A percentile compares a stretch with the other conserved stretches of the same genome.
These are phyloP conservation scores for Dryobates pubescens DNA, from an alignment of 2,797 vertebrate species.

Conservation along the genomic window DNA sequence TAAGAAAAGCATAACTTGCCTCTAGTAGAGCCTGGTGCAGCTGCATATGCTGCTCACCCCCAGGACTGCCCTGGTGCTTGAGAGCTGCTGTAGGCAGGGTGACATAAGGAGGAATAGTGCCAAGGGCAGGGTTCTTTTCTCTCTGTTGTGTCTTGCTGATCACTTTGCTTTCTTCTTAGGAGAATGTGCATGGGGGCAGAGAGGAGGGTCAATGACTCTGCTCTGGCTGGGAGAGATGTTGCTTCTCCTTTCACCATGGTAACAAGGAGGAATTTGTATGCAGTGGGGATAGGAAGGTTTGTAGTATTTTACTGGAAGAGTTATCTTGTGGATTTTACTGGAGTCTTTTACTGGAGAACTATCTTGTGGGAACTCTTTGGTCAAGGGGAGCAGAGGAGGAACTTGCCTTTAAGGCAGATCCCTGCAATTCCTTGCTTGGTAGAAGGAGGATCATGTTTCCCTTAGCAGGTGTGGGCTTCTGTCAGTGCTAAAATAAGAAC, in stretches of 20 bases:
- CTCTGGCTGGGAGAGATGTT: not conserved
- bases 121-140: not conserved
- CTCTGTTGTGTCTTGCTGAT: not conserved
- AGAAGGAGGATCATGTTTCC: not conserved
- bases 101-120: not conserved
- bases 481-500: not conserved
- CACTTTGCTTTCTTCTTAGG: not conserved
- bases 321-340: not conserved
- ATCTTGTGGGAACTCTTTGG: not conserved
- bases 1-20: not conserved
- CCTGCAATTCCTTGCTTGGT: not conserved
- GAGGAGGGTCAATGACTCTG: not conserved
- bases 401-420: not conserved
- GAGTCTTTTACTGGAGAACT: not conserved
- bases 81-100: not conserved
- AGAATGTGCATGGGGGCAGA: fast-evolving
- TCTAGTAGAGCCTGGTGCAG: not conserved
- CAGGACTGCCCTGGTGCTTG: not conserved
- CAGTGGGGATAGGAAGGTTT: not conserved
- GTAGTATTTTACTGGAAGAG: not conserved
- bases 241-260: constrained; percentile 1
- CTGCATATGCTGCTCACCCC: not conserved
- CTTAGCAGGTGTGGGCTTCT: not conserved
- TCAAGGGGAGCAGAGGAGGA: not conserved
- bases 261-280: not conserved